These are phyloP conservation scores for Phenganax subtilis DNA, from an alignment of 92 coral and sea anemone species.

Conservation along the genomic window DNA sequence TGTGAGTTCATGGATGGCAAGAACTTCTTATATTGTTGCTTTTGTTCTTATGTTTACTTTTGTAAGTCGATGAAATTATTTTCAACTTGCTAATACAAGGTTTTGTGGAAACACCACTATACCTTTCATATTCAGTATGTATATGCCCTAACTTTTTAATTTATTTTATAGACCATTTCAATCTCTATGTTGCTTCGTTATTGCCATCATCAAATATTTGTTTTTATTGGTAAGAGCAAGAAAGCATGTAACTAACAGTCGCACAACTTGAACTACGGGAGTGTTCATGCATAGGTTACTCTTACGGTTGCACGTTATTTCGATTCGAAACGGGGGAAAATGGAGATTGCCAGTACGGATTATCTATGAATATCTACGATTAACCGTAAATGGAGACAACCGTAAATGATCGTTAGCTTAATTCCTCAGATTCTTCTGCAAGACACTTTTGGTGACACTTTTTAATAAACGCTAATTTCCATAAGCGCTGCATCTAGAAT, in stretches of 20 bases:
- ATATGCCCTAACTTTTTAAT: not conserved
- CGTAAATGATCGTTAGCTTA: too few species aligned
- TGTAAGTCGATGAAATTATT: constrained; percentile 57
- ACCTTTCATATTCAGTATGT: not conserved
- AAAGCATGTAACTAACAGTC: not conserved
- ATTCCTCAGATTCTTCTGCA: too few species aligned
- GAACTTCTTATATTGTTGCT: constrained; percentile 94
- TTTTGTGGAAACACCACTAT: not conserved
- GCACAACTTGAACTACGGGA: too few species aligned
- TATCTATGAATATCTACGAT: too few species aligned
- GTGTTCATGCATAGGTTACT: too few species aligned
- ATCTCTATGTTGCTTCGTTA: constrained; percentile 94
- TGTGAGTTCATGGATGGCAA: constrained; percentile 99
- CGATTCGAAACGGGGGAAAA: too few species aligned
- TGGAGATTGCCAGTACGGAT: too few species aligned
- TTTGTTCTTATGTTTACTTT: constrained; percentile 92
- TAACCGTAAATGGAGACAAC: too few species aligned
- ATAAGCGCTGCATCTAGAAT: too few species aligned
- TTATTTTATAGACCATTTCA: constrained; percentile 79
- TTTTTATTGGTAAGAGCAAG: constrained; percentile 73
- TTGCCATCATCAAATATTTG: constrained; percentile 96
- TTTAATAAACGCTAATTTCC: too few species aligned
- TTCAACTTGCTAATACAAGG: not conserved
- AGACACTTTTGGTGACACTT: too few species aligned
- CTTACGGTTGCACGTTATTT: too few species aligned